A percentile compares a stretch with the other conserved stretches of the same genome.
These are phyloP conservation scores for Rhagonycha lutea DNA, from an alignment of 2,888 invertebrate species.

Conservation along the genomic window DNA sequence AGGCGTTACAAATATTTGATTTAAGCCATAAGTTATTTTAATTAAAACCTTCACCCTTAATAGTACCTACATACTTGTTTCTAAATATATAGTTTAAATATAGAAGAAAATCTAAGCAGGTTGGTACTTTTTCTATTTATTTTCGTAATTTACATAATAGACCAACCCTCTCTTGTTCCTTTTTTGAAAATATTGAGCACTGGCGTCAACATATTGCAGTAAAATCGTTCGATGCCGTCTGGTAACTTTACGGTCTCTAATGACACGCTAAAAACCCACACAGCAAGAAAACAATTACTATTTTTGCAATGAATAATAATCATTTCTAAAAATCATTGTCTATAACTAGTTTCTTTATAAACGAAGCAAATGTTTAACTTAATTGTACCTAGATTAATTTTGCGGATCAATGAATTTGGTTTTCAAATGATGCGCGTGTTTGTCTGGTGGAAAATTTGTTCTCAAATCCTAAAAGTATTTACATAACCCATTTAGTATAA, in stretches of 20 bases:
- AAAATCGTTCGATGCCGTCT: conserved; percentile 13
- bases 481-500: neutral
- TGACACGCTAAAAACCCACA: conserved; percentile 6
- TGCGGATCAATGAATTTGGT: neutral
- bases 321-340: neutral
- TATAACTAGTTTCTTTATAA: neutral
- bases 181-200: neutral
- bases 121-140: neutral
- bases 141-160: neutral
- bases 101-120: neutral
- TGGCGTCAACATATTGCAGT: neutral
- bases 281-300: neutral
- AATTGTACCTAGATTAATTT: neutral
- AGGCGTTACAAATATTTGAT: neutral
- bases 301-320: neutral
- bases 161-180: neutral
- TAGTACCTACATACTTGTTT: too few relatives aligned
- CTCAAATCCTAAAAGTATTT: neutral
- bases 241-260: conserved; percentile 10
- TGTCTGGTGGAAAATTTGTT: neutral
- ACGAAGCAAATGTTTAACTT: neutral
- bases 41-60: neutral
- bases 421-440: neutral
- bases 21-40: neutral
- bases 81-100: neutral